Evolutionary conservation across 2,113 vertebrate genomes (phyloP).

Genomic region (Drymodes brunneopygia): DNA sequence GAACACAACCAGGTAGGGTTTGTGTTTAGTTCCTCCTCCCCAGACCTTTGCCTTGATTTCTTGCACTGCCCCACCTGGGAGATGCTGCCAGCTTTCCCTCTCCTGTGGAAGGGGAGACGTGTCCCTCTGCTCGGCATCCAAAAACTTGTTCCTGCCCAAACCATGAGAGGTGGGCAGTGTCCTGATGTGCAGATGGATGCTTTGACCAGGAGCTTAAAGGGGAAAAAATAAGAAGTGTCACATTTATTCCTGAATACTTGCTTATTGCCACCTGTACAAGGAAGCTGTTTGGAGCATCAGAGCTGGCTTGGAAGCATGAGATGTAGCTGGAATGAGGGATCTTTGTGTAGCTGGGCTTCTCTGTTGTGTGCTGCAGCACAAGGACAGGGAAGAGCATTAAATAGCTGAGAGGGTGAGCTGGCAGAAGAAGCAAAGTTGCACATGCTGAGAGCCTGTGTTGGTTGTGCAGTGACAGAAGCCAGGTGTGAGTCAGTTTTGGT

Average conservation of each 20-base stretch:
- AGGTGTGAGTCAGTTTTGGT: not conserved
- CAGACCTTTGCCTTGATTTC: not conserved
- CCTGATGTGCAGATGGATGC: not conserved
- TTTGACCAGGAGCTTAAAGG: not conserved
- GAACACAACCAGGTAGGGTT: slow-evolving; percentile 77
- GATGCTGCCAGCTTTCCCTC: not conserved
- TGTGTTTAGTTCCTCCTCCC: not conserved
- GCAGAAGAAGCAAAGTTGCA: not conserved
- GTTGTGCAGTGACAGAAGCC: not conserved
- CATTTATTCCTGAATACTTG: not conserved
- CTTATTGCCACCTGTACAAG: fast-evolving
- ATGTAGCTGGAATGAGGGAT: not conserved
- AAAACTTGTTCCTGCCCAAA: fast-evolving
- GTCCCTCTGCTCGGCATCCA: fast-evolving
- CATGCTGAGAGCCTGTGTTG: not conserved
- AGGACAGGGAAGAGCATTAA: not conserved
- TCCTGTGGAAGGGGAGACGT: fast-evolving
- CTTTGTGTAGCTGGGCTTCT: not conserved
- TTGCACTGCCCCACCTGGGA: not conserved
- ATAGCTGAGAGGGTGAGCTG: not conserved
- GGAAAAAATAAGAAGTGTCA: not conserved
- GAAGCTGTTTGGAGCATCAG: not conserved
- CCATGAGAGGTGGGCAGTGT: not conserved
- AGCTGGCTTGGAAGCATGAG: not conserved
- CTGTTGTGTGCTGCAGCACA: not conserved